Evolutionary conservation across 2,888 invertebrate genomes (phyloP).

Genomic region (Eudasyphora cyanicolor): DNA sequence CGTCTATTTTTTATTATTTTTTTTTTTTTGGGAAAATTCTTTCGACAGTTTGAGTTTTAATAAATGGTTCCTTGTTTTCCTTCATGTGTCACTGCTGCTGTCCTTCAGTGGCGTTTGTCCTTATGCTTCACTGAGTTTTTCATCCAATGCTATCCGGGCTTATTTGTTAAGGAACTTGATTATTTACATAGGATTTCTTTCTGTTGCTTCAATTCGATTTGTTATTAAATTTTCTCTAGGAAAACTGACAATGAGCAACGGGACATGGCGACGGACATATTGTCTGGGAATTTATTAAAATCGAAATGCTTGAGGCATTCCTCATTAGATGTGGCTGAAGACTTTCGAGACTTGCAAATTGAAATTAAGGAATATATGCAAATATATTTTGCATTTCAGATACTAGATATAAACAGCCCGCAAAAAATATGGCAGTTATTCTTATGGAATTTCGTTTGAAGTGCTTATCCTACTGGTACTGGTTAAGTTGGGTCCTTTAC

Average conservation of each 20-base stretch:
- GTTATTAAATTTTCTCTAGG: slow-evolving; percentile 47
- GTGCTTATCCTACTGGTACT: too few relatives aligned
- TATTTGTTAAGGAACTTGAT: slow-evolving; percentile 35
- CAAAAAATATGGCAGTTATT: too few relatives aligned
- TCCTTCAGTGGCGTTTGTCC: background rate
- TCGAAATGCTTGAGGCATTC: background rate
- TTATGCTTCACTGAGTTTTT: slow-evolving; percentile 11
- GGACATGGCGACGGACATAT: too few relatives aligned
- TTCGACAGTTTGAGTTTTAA: slow-evolving; percentile 22
- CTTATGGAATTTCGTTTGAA: too few relatives aligned
- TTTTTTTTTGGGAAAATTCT: background rate
- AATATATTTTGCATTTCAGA: too few relatives aligned
- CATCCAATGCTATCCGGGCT: slow-evolving; percentile 9
- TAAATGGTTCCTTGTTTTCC: slow-evolving; percentile 25
- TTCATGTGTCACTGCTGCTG: background rate
- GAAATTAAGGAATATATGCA: too few relatives aligned
- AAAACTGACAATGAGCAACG: too few relatives aligned
- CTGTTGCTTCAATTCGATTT: slow-evolving; percentile 49
- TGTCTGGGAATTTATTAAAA: slow-evolving; percentile 39
- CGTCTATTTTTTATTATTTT: background rate
- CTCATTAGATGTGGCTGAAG: too few relatives aligned
- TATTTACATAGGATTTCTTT: slow-evolving; percentile 60
- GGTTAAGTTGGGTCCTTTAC: too few relatives aligned
- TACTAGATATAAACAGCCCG: too few relatives aligned
- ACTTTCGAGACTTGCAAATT: too few relatives aligned